Evolutionary conservation across 2,888 invertebrate genomes (phyloP).

Genomic region (Parthenolecanium corni): DNA sequence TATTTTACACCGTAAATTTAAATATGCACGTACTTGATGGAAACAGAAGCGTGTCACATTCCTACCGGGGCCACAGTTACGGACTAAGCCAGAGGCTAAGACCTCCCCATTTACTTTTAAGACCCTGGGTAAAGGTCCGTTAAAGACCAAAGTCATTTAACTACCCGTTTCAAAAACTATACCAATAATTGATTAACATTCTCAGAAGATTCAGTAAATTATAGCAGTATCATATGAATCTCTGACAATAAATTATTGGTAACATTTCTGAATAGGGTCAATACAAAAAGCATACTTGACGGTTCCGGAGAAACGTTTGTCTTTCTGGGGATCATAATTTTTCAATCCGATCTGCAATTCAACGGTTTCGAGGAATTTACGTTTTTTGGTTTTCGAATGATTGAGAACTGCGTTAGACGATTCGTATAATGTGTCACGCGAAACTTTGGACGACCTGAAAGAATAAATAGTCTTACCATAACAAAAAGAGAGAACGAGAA

Average conservation of each 20-base stretch:
- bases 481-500: too few species aligned
- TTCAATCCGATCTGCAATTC: slow-evolving; percentile 98
- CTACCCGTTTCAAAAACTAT: slow-evolving; percentile 6
- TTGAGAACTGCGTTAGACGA: slow-evolving; percentile 74
- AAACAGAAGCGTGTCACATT: too few species aligned
- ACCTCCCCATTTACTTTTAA: slow-evolving; percentile 90
- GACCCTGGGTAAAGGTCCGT: slow-evolving; percentile 99
- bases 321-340: slow-evolving; percentile 99
- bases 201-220: neutral
- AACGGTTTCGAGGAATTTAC: slow-evolving; percentile 92
- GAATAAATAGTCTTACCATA: too few species aligned
- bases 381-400: slow-evolving; percentile 65
- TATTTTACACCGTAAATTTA: too few species aligned
- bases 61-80: too few species aligned
- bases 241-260: neutral
- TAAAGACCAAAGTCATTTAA: slow-evolving; percentile 38
- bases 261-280: slow-evolving; percentile 8
- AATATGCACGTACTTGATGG: too few species aligned
- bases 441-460: slow-evolving; percentile 73
- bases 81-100: neutral
- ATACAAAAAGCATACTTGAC: slow-evolving; percentile 85
- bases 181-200: neutral
- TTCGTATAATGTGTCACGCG: slow-evolving; percentile 93
- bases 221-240: neutral
- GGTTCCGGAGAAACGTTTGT: slow-evolving; percentile 99